Evolutionary conservation across 2,113 vertebrate species (phyloP).

Genomic region (Ploceus nigricollis): DNA sequence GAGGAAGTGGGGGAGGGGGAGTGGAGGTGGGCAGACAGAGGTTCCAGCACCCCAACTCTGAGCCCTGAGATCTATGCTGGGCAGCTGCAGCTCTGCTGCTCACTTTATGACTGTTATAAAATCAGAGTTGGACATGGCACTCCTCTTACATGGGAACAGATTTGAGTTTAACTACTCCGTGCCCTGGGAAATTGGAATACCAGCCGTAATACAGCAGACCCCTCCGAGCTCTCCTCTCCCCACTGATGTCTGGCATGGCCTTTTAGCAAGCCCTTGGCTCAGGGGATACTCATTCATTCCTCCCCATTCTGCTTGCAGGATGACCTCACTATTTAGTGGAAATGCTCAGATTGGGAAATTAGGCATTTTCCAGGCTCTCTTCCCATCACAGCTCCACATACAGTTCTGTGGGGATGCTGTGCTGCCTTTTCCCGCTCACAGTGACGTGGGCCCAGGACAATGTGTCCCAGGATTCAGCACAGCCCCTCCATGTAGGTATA

Average conservation of each 20-base stretch:
- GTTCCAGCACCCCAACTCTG: background rate
- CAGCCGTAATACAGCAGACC: background rate
- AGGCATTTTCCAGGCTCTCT: background rate
- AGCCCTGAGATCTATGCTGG: background rate
- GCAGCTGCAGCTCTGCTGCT: background rate
- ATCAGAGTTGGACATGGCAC: background rate
- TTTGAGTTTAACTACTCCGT: fast-evolving
- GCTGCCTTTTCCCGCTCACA: background rate
- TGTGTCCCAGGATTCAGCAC: fast-evolving
- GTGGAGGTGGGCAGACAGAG: fast-evolving
- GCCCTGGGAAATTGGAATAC: background rate
- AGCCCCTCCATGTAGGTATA: background rate
- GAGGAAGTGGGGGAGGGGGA: fast-evolving
- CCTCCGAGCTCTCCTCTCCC: fast-evolving
- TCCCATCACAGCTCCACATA: fast-evolving
- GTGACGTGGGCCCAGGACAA: fast-evolving
- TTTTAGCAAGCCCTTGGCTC: background rate
- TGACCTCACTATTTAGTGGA: background rate
- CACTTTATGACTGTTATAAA: background rate
- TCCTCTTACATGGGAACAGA: background rate
- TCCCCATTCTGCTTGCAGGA: fast-evolving
- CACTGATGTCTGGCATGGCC: fast-evolving
- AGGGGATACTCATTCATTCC: background rate
- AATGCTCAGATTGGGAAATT: background rate
- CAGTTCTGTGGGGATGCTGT: fast-evolving